phyloP scores from a whole-genome alignment of 2,888 invertebrate species.

The Drosophila cracens region DNA sequence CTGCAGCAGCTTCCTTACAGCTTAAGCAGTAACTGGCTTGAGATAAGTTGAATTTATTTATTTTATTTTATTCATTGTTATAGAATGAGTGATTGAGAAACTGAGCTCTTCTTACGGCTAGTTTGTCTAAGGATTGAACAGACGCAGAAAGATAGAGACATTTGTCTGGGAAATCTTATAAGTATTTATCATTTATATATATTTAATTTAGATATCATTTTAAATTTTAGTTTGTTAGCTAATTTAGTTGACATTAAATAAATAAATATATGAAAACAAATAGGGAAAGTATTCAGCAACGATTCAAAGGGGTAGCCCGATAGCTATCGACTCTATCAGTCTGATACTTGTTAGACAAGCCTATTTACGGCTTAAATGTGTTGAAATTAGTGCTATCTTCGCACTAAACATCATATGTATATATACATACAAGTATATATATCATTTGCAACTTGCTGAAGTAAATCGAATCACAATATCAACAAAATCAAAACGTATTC shows the following conservation, averaged over 20 bases:
- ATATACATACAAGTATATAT: neutral
- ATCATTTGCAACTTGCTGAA: neutral
- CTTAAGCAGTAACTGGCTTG: neutral
- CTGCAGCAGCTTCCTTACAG: neutral
- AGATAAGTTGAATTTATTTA: neutral
- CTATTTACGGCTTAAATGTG: neutral
- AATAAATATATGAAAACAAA: too few relatives aligned
- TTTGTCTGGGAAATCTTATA: neutral
- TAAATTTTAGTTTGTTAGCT: too few relatives aligned
- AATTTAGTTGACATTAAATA: too few relatives aligned
- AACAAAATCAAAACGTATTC: neutral
- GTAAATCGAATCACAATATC: neutral
- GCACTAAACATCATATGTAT: neutral
- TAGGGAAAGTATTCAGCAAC: too few relatives aligned
- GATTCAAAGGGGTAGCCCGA: too few relatives aligned
- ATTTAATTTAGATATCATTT: too few relatives aligned
- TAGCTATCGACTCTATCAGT: neutral
- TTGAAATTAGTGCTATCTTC: neutral
- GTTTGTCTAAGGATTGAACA: neutral
- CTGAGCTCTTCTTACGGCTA: neutral
- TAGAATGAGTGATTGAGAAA: neutral
- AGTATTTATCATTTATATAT: too few relatives aligned
- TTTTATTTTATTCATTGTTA: too few relatives aligned
- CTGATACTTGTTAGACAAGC: neutral
- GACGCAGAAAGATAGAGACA: neutral